These are phyloP conservation scores for Dendrophyllia cribrosa DNA, from an alignment of 64 coral and sea anemone species.

Conservation along the genomic window DNA sequence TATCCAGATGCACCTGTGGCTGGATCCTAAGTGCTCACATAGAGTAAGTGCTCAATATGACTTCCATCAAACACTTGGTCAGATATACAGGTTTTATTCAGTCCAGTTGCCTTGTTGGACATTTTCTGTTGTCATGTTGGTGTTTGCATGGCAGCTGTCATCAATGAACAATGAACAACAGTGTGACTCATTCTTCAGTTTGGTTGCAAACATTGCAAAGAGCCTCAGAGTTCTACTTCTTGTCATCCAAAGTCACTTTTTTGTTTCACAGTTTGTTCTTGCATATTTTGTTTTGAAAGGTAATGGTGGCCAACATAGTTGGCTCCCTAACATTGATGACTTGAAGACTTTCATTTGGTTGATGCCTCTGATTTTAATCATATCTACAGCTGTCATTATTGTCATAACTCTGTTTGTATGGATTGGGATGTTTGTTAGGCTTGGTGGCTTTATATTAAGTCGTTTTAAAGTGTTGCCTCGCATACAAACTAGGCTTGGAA, in stretches of 20 bases:
- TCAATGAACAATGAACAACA: constrained; percentile 52
- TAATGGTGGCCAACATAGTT: constrained; percentile 76
- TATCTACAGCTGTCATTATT: constrained; percentile 79
- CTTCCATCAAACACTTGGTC: constrained; percentile 76
- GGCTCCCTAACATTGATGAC: constrained; percentile 87
- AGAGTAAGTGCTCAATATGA: constrained; percentile 71
- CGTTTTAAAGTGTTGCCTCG: constrained; percentile 42
- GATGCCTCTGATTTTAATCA: constrained; percentile 74
- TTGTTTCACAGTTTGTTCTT: constrained; percentile 83
- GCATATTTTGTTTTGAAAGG: constrained; percentile 83
- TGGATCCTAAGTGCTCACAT: constrained; percentile 85
- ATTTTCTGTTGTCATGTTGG: constrained; percentile 78
- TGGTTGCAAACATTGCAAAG: constrained; percentile 54
- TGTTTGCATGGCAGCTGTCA: constrained; percentile 90
- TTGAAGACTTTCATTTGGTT: constrained; percentile 93
- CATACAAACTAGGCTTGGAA: constrained; percentile 48
- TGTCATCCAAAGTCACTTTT: constrained; percentile 84
- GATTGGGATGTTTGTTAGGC: constrained; percentile 59
- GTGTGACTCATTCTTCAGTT: constrained; percentile 87
- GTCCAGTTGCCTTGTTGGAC: constrained; percentile 83
- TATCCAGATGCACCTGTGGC: constrained; percentile 85
- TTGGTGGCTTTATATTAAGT: constrained; percentile 76
- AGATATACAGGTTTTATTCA: constrained; percentile 84
- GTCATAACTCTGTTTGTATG: constrained; percentile 85
- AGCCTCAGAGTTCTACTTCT: constrained; percentile 88